A percentile compares a stretch with the other conserved stretches of the same genome.
Conservation (phyloP, 2,113 vertebrate species). For the Rhinoptilus africanus region DNA sequence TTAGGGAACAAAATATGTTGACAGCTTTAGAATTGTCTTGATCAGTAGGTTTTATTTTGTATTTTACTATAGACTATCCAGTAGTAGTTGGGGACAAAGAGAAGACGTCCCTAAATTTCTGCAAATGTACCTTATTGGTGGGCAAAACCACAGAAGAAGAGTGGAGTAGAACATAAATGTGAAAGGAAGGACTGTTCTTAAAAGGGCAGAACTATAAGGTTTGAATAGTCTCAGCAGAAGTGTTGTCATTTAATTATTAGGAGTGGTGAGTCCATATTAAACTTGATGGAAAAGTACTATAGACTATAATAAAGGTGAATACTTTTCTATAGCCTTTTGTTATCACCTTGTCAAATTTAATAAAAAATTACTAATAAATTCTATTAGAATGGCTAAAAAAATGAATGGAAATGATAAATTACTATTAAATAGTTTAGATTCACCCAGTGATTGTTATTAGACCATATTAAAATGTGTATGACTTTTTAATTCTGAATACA, state of each 20-base stretch:
- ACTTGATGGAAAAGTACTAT: not conserved
- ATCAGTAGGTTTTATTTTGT: not conserved
- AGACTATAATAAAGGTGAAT: not conserved
- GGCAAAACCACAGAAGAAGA: not conserved
- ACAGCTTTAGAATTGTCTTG: constrained; percentile 5
- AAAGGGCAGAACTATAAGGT: not conserved
- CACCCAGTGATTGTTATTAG: not conserved
- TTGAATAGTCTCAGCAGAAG: not conserved
- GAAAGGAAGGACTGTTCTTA: not conserved
- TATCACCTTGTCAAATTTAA: constrained; percentile 11
- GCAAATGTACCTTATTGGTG: not conserved
- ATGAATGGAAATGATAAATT: not conserved
- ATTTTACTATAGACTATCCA: not conserved
- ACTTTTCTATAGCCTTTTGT: not conserved
- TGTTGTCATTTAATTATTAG: not conserved
- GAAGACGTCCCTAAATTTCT: not conserved
- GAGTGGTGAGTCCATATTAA: not conserved
- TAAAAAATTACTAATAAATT: not conserved
- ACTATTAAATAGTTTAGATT: not conserved
- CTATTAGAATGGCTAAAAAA: not conserved
- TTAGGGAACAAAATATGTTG: constrained; percentile 42
- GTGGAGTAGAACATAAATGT: not conserved
- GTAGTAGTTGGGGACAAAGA: not conserved
- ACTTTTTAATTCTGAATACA: not conserved
- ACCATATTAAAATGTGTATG: not conserved